These are phyloP conservation scores for Drosophila barbarae DNA, from an alignment of 2,888 invertebrate species.

Conservation along the genomic window DNA sequence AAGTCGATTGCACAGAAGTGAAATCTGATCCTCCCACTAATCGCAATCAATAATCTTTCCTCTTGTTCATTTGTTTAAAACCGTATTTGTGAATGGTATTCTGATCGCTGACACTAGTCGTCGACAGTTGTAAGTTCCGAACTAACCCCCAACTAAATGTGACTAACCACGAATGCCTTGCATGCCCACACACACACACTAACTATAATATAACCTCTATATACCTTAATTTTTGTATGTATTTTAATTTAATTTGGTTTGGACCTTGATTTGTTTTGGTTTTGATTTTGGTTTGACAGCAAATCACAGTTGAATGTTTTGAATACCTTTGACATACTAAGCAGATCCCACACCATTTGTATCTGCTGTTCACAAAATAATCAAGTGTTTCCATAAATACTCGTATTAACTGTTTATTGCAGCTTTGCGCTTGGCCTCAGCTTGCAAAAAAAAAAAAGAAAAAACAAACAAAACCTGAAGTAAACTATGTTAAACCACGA, in stretches of 20 bases:
- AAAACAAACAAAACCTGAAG: constrained; percentile 12
- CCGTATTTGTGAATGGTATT: constrained; percentile 20
- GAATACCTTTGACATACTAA: constrained; percentile 48
- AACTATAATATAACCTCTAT: constrained; percentile 6
- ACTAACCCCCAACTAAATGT: constrained; percentile 32
- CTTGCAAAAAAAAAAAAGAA: constrained; percentile 47
- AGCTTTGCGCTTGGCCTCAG: constrained; percentile 60
- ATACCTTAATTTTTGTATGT: constrained; percentile 1
- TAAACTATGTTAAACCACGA: constrained; percentile 27
- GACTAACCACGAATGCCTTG: constrained; percentile 19
- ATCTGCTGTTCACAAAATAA: constrained; percentile 28
- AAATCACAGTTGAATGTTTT: constrained; percentile 77
- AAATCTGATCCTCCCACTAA: constrained; percentile 6
- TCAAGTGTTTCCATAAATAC: constrained; percentile 27
- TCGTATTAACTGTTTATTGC: constrained; percentile 42
- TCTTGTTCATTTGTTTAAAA: constrained; percentile 22
- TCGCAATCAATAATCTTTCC: constrained; percentile 21
- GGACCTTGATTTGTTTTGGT: constrained; percentile 35
- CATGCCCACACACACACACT: constrained; percentile 23
- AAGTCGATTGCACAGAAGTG: constrained; percentile 12
- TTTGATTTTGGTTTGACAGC: constrained; percentile 60
- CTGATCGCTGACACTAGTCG: constrained; percentile 65
- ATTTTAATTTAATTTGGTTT: not conserved
- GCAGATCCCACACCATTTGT: constrained; percentile 33
- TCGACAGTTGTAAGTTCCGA: constrained; percentile 75